Percentiles rank a stretch among this genome's conserved stretches.
phyloP scores from a whole-genome alignment of 2,888 invertebrate genomes.

The Pilophorus perplexus region DNA sequence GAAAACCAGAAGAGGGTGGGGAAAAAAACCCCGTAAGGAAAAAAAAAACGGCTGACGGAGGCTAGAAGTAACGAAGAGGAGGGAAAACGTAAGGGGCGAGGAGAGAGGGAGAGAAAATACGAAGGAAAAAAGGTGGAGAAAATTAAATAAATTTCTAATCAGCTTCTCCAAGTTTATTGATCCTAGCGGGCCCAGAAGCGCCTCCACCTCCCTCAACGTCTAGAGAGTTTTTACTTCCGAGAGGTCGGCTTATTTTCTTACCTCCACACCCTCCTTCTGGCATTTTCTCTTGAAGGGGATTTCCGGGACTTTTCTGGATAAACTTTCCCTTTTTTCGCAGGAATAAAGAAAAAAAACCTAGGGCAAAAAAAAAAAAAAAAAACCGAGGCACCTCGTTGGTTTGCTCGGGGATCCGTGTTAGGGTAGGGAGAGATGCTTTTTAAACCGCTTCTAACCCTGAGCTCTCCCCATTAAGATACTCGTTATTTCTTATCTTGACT shows the following conservation, averaged over 20 bases:
- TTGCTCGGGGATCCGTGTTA: neutral
- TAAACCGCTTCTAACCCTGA: neutral
- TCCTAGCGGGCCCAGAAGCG: neutral
- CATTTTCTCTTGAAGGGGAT: slow-evolving; percentile 2
- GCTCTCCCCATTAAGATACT: slow-evolving; percentile 1
- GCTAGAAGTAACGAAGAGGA: no score
- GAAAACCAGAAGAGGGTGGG: no score
- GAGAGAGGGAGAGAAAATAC: slow-evolving; percentile 35
- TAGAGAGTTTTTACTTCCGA: neutral
- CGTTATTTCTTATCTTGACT: slow-evolving; percentile 17
- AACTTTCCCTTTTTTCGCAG: slow-evolving; percentile 1
- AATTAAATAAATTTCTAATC: slow-evolving; percentile 47
- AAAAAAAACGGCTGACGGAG: no score
- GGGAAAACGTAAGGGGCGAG: neutral
- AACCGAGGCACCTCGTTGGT: neutral
- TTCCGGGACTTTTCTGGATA: slow-evolving; percentile 7
- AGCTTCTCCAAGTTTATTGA: slow-evolving; percentile 33
- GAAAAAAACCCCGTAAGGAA: no score
- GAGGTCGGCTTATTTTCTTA: slow-evolving; percentile 5
- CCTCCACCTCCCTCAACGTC: neutral
- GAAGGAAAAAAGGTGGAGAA: slow-evolving; percentile 25
- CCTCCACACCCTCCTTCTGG: neutral
- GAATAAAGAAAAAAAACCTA: neutral
- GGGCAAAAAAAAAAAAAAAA: neutral
- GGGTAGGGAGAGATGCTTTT: neutral